phyloP scores from a whole-genome alignment of 2,113 vertebrate species.

The Colistium nudipinnis region DNA sequence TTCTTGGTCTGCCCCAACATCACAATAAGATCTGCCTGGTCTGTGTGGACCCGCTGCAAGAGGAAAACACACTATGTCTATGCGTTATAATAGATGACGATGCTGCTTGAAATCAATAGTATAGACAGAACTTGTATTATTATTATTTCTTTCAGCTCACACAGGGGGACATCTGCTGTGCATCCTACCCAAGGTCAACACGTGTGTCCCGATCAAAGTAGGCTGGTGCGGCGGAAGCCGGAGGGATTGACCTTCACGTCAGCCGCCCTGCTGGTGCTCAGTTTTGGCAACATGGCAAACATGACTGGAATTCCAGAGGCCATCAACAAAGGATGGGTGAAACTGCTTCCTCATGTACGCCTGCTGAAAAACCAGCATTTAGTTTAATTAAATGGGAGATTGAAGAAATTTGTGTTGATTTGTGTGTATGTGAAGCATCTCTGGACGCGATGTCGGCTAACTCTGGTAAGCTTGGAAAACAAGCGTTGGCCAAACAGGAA shows the following conservation, averaged over 20 bases:
- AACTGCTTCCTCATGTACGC: slow-evolving; percentile 19
- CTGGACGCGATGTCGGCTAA: slow-evolving; percentile 14
- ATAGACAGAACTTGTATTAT: slow-evolving; percentile 5
- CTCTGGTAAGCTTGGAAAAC: slow-evolving; percentile 4
- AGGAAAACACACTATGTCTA: slow-evolving; percentile 7
- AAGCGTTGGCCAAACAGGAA: slow-evolving; percentile 15
- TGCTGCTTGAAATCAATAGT: slow-evolving; percentile 35
- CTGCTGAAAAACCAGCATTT: not conserved
- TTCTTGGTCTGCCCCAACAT: slow-evolving; percentile 37
- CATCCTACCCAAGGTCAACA: slow-evolving; percentile 63
- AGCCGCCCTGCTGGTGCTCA: slow-evolving; percentile 55
- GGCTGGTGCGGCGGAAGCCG: slow-evolving; percentile 56
- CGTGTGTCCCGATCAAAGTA: slow-evolving; percentile 48
- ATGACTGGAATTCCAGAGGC: slow-evolving; percentile 70
- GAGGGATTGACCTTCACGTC: slow-evolving; percentile 61
- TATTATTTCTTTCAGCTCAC: slow-evolving; percentile 10
- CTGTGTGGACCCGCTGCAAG: not conserved
- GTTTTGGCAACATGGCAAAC: slow-evolving; percentile 59
- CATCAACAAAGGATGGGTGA: slow-evolving; percentile 30
- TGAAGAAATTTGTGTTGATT: slow-evolving; percentile 25
- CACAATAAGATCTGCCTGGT: slow-evolving; percentile 21
- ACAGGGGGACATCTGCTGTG: slow-evolving; percentile 50
- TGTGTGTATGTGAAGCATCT: not conserved
- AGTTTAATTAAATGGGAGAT: slow-evolving; percentile 19
- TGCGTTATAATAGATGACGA: slow-evolving; percentile 38